Percentiles rank a stretch among this genome's conserved stretches.
These are phyloP conservation scores for Poeciliopsis prolifica DNA, from an alignment of 2,113 vertebrate species.

Conservation along the genomic window DNA sequence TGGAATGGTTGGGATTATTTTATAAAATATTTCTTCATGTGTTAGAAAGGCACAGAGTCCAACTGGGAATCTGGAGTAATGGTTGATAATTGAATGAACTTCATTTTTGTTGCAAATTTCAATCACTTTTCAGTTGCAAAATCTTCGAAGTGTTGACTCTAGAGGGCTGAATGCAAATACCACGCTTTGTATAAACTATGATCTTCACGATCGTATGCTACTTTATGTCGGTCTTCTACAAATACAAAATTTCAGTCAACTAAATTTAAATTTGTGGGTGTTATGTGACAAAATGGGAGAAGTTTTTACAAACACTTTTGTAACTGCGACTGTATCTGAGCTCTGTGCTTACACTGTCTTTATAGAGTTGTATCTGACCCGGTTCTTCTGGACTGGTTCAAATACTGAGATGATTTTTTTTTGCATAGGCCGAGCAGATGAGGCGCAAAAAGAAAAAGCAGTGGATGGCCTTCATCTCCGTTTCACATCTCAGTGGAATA, in stretches of 20 bases:
- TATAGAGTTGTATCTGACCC: conserved; percentile 13
- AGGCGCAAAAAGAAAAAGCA: conserved; percentile 12
- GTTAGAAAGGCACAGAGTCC: background rate
- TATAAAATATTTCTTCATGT: background rate
- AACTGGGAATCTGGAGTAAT: background rate
- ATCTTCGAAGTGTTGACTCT: too few species aligned
- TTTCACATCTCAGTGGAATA: conserved; percentile 39
- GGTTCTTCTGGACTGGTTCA: conserved; percentile 22
- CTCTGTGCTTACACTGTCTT: conserved; percentile 23
- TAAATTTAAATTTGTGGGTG: background rate
- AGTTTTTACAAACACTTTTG: background rate
- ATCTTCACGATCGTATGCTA: background rate
- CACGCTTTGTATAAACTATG: too few species aligned
- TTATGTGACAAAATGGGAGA: background rate
- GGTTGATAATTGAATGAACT: background rate
- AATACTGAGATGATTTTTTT: conserved; percentile 31
- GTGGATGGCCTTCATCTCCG: conserved; percentile 21
- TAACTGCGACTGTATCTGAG: background rate
- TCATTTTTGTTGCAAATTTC: background rate
- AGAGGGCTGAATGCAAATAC: too few species aligned
- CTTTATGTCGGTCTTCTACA: background rate
- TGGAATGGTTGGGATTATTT: background rate
- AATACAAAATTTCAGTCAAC: background rate
- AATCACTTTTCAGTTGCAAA: too few species aligned
- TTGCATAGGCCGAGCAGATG: conserved; percentile 63